These are phyloP conservation scores for Globicephala melas DNA, from an alignment of 2,113 vertebrate species.

Conservation along the genomic window DNA sequence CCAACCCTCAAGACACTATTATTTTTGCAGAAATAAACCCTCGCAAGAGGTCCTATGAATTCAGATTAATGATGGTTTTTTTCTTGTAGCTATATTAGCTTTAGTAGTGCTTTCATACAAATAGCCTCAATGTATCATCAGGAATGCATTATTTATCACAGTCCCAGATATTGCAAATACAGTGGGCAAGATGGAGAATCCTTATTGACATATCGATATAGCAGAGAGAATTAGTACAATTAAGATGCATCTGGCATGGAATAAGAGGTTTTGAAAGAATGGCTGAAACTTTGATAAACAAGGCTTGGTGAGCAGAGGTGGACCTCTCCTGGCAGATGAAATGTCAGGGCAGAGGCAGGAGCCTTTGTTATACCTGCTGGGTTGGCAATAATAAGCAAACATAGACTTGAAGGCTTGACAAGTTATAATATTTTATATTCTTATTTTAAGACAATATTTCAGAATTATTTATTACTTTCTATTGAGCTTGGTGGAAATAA, in stretches of 20 bases:
- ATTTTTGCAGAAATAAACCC: neutral
- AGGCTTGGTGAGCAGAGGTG: neutral
- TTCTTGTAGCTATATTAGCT: conserved; percentile 7
- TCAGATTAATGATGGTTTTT: conserved; percentile 39
- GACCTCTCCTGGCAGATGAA: neutral
- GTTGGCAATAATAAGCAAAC: conserved; percentile 30
- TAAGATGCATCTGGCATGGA: neutral
- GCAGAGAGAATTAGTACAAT: conserved; percentile 43
- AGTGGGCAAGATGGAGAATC: neutral
- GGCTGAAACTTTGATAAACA: neutral
- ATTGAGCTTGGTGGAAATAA: conserved; percentile 47
- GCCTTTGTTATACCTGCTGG: neutral
- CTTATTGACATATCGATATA: conserved; percentile 35
- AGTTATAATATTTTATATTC: conserved; percentile 48
- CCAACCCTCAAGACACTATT: neutral
- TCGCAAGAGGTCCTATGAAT: neutral
- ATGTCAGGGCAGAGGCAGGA: neutral
- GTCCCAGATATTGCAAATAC: neutral
- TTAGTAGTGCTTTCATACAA: neutral
- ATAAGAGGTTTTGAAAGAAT: neutral
- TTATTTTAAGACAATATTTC: conserved; percentile 62
- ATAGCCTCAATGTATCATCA: neutral
- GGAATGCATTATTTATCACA: conserved; percentile 27
- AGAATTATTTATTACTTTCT: conserved; percentile 68
- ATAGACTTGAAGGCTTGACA: conserved; percentile 7